A percentile compares a stretch with the other conserved stretches of the same genome.
phyloP scores from a whole-genome alignment of 2,797 vertebrate genomes.

The Urosaurus nigricauda region DNA sequence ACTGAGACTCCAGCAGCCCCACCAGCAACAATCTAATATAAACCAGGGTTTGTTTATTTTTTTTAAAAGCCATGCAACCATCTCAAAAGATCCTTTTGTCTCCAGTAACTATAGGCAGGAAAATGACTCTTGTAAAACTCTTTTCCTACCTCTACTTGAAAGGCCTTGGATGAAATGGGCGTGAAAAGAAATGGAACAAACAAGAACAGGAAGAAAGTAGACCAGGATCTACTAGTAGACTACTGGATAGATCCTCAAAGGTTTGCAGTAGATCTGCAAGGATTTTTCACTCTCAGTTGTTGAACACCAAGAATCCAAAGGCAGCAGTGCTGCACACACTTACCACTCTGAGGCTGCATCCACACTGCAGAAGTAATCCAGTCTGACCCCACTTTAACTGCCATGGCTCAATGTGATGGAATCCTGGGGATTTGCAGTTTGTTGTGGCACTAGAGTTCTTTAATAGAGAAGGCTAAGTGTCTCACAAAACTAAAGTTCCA shows the following conservation, averaged over 20 bases:
- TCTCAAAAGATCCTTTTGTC: neutral
- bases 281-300: neutral
- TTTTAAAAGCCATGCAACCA: neutral
- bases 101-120: neutral
- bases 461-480: too few relatives aligned
- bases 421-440: too few relatives aligned
- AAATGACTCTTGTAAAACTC: neutral
- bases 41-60: neutral
- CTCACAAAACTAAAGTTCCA: too few relatives aligned
- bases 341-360: neutral
- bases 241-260: neutral
- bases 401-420: too few relatives aligned
- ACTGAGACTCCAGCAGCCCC: neutral
- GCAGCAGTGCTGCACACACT: neutral
- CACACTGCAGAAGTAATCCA: too few relatives aligned
- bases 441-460: too few relatives aligned
- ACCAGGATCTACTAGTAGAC: neutral
- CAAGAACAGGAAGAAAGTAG: neutral
- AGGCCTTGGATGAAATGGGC: neutral
- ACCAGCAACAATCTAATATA: neutral
- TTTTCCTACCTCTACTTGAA: neutral
- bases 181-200: neutral
- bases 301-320: neutral
- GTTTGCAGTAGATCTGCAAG: neutral
- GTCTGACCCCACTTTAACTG: too few relatives aligned